Evolutionary conservation across 2,888 invertebrate species (phyloP), one percentile per base, ranked within the genome.

Genomic region (Anagyrus pseudococci): DNA sequence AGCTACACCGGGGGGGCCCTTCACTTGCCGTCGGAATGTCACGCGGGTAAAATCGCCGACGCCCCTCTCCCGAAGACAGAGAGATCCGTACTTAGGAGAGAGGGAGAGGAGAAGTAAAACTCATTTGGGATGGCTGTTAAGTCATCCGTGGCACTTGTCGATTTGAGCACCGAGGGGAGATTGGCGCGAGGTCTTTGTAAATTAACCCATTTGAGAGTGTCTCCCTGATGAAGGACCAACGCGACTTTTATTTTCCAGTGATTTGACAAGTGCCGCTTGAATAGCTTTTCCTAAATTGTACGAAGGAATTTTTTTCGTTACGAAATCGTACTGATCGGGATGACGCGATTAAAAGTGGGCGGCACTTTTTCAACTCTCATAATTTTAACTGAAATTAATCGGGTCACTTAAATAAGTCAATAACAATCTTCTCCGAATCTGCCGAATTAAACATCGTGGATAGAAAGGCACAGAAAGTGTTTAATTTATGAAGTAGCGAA

Each of bases 81-180:
- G 15, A 37, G 8, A 37, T 15, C 33, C 15, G 15, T 48, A 52
- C 60, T 44, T 22, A 19, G 33, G 40, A 22, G 33, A 19, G n/a
- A 50, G 33, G 33, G 15, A 55, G 43, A 43, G 25, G 50, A 25
- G 57, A 33, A 44, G 3, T 37, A 50, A 58, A 65, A 61, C 61
- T 61, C 65, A 65, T 65, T 65, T 58, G 52, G 59, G 54, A 48
- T 56, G 40, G 41, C 59, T 60, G 64, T 64, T 44, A 61, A 61
- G 54, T 58, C 65, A 54, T 57, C 61, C 54, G 29, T 55, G 33
- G 49, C 57, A 65, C 65, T 65, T 58, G 61, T 58, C 61, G 58
- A 58, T 57, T 53, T 47, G 44, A 26, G 46, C 20, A 8, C 4
- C 15, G 44, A 22, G 15, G 22, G 46, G 29, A n/a, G 10, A 6